Percentiles rank a stretch among this genome's conserved stretches.
phyloP scores from a whole-genome alignment of 1,140 invertebrate genomes.

The Eupeodes corollae region DNA sequence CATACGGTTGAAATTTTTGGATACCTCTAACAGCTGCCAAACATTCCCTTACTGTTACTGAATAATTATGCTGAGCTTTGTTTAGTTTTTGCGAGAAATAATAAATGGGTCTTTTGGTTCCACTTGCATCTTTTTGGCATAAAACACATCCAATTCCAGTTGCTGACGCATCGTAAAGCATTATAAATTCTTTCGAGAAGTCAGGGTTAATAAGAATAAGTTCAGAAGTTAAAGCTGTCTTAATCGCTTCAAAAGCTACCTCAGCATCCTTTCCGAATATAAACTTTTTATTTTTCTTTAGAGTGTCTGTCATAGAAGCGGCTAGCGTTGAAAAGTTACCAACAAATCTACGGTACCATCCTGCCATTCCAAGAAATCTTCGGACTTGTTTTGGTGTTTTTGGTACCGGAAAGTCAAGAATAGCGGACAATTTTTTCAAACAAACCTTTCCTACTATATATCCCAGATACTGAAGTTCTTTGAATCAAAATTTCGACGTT shows the following conservation, averaged over 20 bases:
- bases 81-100: conserved; percentile 24
- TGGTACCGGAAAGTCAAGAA: conserved; percentile 10
- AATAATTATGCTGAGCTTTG: conserved; percentile 8
- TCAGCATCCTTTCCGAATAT: conserved; percentile 21
- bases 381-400: conserved; percentile 10
- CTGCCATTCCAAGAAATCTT: conserved; percentile 5
- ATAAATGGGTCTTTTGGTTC: conserved; percentile 14
- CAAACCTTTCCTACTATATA: conserved; percentile 3
- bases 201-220: conserved; percentile 30
- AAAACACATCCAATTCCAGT: conserved; percentile 28
- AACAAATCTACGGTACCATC: too few species aligned
- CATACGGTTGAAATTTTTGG: conserved; percentile 36
- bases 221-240: conserved; percentile 20
- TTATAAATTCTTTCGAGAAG: conserved; percentile 20
- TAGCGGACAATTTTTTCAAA: conserved; percentile 12
- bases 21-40: conserved; percentile 35
- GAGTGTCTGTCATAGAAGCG: conserved; percentile 4
- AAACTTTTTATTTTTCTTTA: conserved; percentile 1
- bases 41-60: conserved; percentile 34
- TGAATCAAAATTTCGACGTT: too few species aligned
- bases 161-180: conserved; percentile 33
- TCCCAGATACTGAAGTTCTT: too few species aligned
- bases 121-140: conserved; percentile 17
- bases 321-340: conserved; percentile 2
- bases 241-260: conserved; percentile 23